These are phyloP conservation scores for Triplophysa siluroides DNA, from an alignment of 2,113 vertebrate species.

Conservation along the genomic window DNA sequence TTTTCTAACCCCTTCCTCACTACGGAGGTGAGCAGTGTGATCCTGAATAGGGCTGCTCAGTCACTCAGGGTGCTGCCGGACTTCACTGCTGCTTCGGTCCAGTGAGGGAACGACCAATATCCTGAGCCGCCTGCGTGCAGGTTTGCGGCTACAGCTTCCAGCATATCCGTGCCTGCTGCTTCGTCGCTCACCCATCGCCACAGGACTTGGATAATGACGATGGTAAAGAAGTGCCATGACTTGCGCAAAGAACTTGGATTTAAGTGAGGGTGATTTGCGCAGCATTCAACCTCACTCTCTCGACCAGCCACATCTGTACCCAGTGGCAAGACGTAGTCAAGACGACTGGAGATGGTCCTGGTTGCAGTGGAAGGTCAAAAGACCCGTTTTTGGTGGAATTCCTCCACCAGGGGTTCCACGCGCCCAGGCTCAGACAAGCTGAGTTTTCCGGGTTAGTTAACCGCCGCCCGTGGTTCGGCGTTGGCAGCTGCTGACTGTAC, in stretches of 20 bases:
- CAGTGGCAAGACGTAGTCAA: constrained; percentile 39
- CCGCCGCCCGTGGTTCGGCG: constrained; percentile 5
- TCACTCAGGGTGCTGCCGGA: too few species aligned
- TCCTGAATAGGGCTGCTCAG: too few species aligned
- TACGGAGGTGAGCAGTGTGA: too few species aligned
- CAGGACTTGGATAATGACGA: not conserved
- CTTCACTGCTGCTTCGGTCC: too few species aligned
- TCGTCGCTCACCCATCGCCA: too few species aligned
- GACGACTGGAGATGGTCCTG: constrained; percentile 36
- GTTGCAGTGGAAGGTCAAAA: constrained; percentile 28
- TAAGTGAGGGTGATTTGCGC: constrained; percentile 29
- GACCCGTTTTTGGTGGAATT: too few species aligned
- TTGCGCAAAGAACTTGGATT: constrained; percentile 32
- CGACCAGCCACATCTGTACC: constrained; percentile 15
- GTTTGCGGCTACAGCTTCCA: too few species aligned
- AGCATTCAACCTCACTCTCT: constrained; percentile 30
- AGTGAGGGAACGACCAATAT: too few species aligned
- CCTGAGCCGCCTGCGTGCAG: too few species aligned
- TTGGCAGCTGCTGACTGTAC: constrained; percentile 33
- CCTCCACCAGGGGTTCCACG: constrained; percentile 37
- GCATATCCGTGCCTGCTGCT: too few species aligned
- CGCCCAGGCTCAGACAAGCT: constrained; percentile 16
- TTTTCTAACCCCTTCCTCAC: too few species aligned
- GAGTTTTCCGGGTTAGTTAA: constrained; percentile 30
- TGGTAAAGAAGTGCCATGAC: not conserved